phyloP scores from a whole-genome alignment of 2,113 vertebrate genomes.

The Solea senegalensis region DNA sequence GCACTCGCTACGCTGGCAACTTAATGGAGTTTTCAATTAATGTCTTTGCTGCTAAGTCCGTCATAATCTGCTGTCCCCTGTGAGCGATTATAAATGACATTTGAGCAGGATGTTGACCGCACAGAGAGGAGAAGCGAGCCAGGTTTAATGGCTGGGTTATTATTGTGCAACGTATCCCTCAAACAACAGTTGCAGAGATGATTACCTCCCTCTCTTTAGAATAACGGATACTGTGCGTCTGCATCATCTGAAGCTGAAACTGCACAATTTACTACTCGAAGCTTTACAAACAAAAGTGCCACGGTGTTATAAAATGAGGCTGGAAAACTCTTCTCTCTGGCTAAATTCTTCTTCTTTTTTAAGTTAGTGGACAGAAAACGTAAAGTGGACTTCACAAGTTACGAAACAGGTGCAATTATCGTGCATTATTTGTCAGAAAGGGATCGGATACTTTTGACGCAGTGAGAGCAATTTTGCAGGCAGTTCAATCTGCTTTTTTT shows the following conservation, averaged over 20 bases:
- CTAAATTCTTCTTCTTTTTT: background rate
- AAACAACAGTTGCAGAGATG: conserved; percentile 51
- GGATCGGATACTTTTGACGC: background rate
- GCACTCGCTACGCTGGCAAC: background rate
- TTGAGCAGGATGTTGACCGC: conserved; percentile 44
- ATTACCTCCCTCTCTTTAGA: conserved; percentile 38
- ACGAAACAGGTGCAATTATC: background rate
- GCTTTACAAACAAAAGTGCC: background rate
- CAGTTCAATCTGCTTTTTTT: background rate
- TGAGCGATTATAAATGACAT: conserved; percentile 14
- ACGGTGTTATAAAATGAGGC: background rate
- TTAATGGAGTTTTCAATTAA: conserved; percentile 50
- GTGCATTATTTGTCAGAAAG: background rate
- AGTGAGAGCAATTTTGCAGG: background rate
- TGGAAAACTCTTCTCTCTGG: background rate
- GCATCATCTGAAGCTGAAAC: conserved; percentile 13
- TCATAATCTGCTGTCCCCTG: conserved; percentile 32
- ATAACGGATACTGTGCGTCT: conserved; percentile 38
- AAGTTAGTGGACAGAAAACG: background rate
- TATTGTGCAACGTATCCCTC: conserved; percentile 40
- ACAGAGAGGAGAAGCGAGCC: conserved; percentile 22
- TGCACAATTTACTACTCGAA: conserved; percentile 15
- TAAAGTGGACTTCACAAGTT: background rate
- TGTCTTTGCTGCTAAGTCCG: conserved; percentile 20
- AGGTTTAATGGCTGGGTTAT: conserved; percentile 52